Percentiles rank a stretch among this genome's conserved stretches.
These are phyloP conservation scores for Busseola fusca DNA, from an alignment of 2,888 invertebrate genomes.

Conservation along the genomic window DNA sequence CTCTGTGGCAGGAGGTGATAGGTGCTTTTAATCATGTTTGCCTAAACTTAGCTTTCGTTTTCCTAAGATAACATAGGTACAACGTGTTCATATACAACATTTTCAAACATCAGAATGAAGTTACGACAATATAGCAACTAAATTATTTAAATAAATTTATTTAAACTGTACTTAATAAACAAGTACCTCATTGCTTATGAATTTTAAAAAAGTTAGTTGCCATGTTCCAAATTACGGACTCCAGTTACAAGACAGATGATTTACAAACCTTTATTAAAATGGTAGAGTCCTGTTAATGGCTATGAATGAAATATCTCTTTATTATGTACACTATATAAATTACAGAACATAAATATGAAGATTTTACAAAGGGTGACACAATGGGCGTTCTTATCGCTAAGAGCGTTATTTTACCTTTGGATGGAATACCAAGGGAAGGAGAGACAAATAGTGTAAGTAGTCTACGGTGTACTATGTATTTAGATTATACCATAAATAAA, in stretches of 20 bases:
- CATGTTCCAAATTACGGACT: not conserved
- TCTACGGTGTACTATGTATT: too few relatives aligned
- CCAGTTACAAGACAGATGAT: not conserved
- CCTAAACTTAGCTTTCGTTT: not conserved
- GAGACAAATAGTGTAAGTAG: too few relatives aligned
- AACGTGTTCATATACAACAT: too few relatives aligned
- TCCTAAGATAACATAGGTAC: not conserved
- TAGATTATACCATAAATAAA: too few relatives aligned
- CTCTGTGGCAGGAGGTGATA: not conserved
- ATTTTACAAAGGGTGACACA: too few relatives aligned
- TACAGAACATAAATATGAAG: too few relatives aligned
- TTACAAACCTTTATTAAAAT: not conserved
- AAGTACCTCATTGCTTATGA: not conserved
- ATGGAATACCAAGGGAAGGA: too few relatives aligned
- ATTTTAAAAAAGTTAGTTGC: not conserved
- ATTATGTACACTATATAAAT: too few relatives aligned
- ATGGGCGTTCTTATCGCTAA: too few relatives aligned
- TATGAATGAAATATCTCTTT: constrained; percentile 8
- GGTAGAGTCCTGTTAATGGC: constrained; percentile 14
- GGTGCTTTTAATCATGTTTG: not conserved
- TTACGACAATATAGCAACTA: not conserved
- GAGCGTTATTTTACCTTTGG: too few relatives aligned
- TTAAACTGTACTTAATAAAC: not conserved
- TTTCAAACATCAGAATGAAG: not conserved
- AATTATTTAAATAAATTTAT: not conserved